These are phyloP conservation scores for Triplophysa rosa DNA, from an alignment of 2,113 vertebrate species.

Conservation along the genomic window DNA sequence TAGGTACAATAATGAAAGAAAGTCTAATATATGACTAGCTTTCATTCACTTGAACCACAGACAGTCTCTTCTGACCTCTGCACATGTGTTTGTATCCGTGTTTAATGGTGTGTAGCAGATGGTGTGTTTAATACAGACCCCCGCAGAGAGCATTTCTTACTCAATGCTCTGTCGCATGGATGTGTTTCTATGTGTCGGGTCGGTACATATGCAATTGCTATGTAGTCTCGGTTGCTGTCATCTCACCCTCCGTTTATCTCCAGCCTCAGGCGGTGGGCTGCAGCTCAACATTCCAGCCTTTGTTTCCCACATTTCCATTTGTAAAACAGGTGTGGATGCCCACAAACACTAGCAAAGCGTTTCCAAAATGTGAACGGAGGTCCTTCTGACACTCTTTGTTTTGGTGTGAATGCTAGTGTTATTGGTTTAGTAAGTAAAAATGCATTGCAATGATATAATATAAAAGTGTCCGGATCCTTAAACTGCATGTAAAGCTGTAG, in stretches of 20 bases:
- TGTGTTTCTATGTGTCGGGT: constrained; percentile 5
- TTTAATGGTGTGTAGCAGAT: constrained; percentile 24
- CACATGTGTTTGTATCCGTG: constrained; percentile 18
- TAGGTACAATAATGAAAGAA: background rate
- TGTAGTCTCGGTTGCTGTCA: constrained; percentile 18
- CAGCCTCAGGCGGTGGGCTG: constrained; percentile 24
- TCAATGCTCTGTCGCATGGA: background rate
- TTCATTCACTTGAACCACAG: constrained; percentile 27
- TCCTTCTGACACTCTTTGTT: background rate
- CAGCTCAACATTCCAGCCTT: constrained; percentile 22
- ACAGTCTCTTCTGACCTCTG: background rate
- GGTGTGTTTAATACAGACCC: constrained; percentile 13
- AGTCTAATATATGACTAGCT: background rate
- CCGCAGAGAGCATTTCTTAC: background rate
- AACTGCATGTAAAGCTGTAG: too few relatives aligned
- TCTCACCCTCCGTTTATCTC: constrained; percentile 6
- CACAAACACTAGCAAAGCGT: background rate
- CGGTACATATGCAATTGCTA: constrained; percentile 20
- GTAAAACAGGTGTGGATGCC: constrained; percentile 35
- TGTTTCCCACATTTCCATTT: constrained; percentile 25
- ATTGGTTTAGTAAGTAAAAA: background rate
- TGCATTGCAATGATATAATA: too few relatives aligned
- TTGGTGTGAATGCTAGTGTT: background rate
- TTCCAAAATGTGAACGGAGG: background rate
- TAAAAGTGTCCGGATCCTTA: too few relatives aligned